phyloP scores from a whole-genome alignment of 2,113 vertebrate genomes.

The Perognathus longimembris region DNA sequence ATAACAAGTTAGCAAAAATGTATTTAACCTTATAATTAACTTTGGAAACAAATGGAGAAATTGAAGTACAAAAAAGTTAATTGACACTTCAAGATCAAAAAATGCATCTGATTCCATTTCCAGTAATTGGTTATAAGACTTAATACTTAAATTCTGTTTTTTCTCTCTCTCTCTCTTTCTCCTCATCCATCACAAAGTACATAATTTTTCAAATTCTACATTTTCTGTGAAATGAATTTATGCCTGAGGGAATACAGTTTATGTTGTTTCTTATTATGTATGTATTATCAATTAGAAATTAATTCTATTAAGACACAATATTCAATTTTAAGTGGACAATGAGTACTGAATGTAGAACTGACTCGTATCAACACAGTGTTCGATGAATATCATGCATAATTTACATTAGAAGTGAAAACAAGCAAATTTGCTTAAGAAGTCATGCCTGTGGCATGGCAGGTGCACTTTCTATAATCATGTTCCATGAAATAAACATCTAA shows the following conservation, averaged over 20 bases:
- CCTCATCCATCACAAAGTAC: too few species aligned
- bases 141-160: not conserved
- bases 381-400: slow-evolving; percentile 58
- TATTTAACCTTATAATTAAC: not conserved
- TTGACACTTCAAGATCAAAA: not conserved
- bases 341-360: not conserved
- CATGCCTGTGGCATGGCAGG: slow-evolving; percentile 49
- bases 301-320: not conserved
- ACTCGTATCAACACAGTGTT: slow-evolving; percentile 10
- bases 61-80: not conserved
- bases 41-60: slow-evolving; percentile 2
- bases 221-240: slow-evolving; percentile 1
- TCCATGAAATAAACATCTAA: slow-evolving; percentile 71
- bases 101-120: not conserved
- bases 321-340: not conserved
- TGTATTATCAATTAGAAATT: not conserved
- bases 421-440: slow-evolving; percentile 57
- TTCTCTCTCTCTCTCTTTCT: not conserved
- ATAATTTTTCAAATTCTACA: not conserved
- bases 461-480: slow-evolving; percentile 56
- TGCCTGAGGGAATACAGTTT: not conserved
- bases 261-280: not conserved
- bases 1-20: too few species aligned
- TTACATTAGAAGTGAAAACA: slow-evolving; percentile 62
- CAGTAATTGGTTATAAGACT: not conserved